A percentile compares a stretch with the other conserved stretches of the same genome.
Evolutionary conservation across 1,140 invertebrate genomes (phyloP).

Genomic region (Lepidurus apus): DNA sequence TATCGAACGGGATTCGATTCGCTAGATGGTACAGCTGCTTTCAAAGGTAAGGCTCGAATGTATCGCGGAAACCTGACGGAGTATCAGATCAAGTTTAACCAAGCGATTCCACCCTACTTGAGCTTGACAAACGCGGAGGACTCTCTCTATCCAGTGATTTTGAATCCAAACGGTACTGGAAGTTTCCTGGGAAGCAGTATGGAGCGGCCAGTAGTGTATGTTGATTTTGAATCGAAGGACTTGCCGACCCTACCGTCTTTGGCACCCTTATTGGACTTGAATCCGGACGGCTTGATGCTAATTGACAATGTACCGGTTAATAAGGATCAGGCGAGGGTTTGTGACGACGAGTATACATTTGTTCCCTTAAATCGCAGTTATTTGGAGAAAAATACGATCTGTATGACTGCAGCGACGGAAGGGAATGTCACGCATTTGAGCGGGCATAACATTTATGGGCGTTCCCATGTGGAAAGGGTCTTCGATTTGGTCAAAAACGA

Average conservation of each 20-base stretch:
- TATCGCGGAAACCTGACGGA: slow-evolving; percentile 17
- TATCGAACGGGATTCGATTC: not conserved
- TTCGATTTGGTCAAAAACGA: not conserved
- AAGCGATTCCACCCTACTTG: slow-evolving; percentile 5
- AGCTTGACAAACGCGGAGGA: not conserved
- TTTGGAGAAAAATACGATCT: slow-evolving; percentile 29
- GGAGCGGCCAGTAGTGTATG: not conserved
- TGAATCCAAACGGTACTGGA: not conserved
- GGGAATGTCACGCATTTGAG: slow-evolving; percentile 24
- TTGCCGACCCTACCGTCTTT: not conserved
- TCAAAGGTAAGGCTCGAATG: not conserved
- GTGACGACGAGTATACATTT: not conserved
- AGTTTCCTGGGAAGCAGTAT: not conserved
- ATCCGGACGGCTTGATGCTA: slow-evolving; percentile 30
- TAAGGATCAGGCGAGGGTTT: not conserved
- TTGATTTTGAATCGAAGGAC: not conserved
- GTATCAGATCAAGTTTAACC: slow-evolving; percentile 22
- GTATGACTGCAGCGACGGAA: slow-evolving; percentile 24
- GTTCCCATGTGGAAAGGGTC: slow-evolving; percentile 13
- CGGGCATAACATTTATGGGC: slow-evolving; percentile 34
- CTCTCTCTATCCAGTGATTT: not conserved
- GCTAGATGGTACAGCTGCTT: not conserved
- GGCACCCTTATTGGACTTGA: not conserved
- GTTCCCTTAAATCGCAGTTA: not conserved
- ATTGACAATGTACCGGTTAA: slow-evolving; percentile 33